Evolutionary conservation across 2,113 vertebrate species (phyloP).

Genomic region (Carollia perspicillata): DNA sequence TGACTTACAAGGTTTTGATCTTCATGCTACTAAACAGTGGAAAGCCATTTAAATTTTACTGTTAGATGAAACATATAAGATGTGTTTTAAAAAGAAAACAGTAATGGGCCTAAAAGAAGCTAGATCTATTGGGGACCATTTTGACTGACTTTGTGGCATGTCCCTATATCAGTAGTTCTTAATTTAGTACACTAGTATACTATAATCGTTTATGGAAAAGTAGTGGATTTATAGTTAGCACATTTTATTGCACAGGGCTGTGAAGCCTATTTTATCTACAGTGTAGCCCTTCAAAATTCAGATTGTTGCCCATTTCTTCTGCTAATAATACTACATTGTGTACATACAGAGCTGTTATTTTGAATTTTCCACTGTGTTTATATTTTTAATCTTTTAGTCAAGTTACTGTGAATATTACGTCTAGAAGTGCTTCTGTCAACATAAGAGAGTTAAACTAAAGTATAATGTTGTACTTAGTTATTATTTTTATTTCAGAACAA

Average conservation of each 20-base stretch:
- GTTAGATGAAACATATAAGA: not conserved
- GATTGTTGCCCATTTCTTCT: not conserved
- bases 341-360: not conserved
- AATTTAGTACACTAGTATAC: not conserved
- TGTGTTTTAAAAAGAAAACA: constrained; percentile 32
- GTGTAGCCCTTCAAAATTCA: not conserved
- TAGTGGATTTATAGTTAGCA: not conserved
- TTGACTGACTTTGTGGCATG: not conserved
- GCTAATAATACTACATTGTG: not conserved
- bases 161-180: not conserved
- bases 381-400: not conserved
- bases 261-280: not conserved
- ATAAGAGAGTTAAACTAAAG: constrained; percentile 2
- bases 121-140: not conserved
- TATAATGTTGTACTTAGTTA: constrained; percentile 12
- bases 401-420: not conserved
- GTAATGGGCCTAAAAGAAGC: not conserved
- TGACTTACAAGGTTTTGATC: constrained; percentile 24
- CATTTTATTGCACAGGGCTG: not conserved
- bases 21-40: not conserved
- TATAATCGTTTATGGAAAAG: not conserved
- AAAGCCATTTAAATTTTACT: constrained; percentile 47
- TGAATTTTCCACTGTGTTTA: not conserved
- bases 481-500: constrained; percentile 86
- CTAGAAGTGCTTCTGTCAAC: not conserved